A percentile compares a stretch with the other conserved stretches of the same genome.
Conservation (phyloP, 2,113 vertebrate species). For the Desmodus rotundus region DNA sequence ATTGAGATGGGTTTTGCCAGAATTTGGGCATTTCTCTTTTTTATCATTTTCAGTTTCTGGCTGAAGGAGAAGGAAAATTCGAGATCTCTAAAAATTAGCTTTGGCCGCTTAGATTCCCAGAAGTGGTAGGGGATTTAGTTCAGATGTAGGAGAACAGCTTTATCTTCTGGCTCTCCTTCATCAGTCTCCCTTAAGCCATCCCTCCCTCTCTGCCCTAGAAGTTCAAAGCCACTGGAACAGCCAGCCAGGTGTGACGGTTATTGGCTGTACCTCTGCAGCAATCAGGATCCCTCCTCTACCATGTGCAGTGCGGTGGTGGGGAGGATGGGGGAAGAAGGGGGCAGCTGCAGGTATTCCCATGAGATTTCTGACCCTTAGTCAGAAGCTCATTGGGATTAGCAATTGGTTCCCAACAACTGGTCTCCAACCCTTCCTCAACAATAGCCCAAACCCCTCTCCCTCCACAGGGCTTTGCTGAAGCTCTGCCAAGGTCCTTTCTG, state of each 20-base stretch:
- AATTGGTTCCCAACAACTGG: background rate
- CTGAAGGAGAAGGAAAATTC: background rate
- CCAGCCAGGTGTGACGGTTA: background rate
- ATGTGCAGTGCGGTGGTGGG: background rate
- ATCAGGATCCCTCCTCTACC: background rate
- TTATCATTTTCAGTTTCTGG: background rate
- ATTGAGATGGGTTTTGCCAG: background rate
- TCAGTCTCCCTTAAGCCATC: rapidly evolving
- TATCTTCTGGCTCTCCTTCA: background rate
- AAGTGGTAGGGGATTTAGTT: background rate
- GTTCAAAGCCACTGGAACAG: background rate
- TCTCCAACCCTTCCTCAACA: background rate
- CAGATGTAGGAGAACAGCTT: background rate
- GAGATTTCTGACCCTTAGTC: background rate
- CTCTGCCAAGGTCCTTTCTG: background rate
- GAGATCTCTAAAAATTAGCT: background rate
- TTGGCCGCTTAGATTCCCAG: background rate
- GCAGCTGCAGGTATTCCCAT: background rate
- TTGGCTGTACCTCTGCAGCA: background rate
- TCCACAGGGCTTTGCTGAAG: too few species aligned
- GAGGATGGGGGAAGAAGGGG: background rate
- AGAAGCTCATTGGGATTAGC: background rate
- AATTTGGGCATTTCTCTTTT: background rate
- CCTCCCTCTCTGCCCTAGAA: too few species aligned
- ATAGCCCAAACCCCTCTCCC: background rate